A percentile compares a stretch with the other conserved stretches of the same genome.
Evolutionary conservation across 2,888 invertebrate genomes (phyloP).

Genomic region (Caenorhabditis plicata): DNA sequence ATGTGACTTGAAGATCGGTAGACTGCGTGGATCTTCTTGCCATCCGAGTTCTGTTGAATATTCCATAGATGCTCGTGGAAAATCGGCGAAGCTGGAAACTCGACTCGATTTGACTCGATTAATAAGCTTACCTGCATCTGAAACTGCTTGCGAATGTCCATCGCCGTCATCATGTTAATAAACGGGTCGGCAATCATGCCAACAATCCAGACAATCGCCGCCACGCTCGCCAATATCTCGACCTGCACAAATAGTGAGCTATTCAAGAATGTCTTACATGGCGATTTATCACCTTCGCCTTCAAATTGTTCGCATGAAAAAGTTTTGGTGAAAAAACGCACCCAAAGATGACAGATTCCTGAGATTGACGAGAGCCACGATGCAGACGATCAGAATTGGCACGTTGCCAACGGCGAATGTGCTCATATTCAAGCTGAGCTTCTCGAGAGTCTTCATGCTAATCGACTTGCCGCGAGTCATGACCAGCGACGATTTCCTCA

Average conservation of each 20-base stretch:
- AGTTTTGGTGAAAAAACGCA: constrained; percentile 9
- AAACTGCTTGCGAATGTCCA: too few species aligned
- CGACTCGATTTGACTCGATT: too few species aligned
- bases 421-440: constrained; percentile 53
- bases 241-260: constrained; percentile 55
- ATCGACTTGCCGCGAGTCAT: constrained; percentile 23
- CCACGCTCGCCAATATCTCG: constrained; percentile 52
- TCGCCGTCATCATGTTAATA: constrained; percentile 53
- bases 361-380: constrained; percentile 51
- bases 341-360: constrained; percentile 40
- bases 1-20: too few species aligned
- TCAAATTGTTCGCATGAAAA: too few species aligned
- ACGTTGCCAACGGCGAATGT: constrained; percentile 51
- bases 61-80: constrained; percentile 2
- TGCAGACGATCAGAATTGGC: constrained; percentile 52
- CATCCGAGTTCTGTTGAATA: constrained; percentile 1
- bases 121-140: too few species aligned
- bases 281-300: constrained; percentile 40
- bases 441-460: constrained; percentile 47
- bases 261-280: constrained; percentile 55
- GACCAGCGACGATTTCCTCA: constrained; percentile 20
- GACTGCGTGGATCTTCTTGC: too few species aligned
- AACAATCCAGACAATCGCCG: constrained; percentile 53
- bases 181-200: constrained; percentile 56
- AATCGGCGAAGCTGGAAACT: too few species aligned